Evolutionary conservation across 2,888 invertebrate genomes (phyloP), one percentile per base, ranked within the genome.

Genomic region (Lottia gigantea): DNA sequence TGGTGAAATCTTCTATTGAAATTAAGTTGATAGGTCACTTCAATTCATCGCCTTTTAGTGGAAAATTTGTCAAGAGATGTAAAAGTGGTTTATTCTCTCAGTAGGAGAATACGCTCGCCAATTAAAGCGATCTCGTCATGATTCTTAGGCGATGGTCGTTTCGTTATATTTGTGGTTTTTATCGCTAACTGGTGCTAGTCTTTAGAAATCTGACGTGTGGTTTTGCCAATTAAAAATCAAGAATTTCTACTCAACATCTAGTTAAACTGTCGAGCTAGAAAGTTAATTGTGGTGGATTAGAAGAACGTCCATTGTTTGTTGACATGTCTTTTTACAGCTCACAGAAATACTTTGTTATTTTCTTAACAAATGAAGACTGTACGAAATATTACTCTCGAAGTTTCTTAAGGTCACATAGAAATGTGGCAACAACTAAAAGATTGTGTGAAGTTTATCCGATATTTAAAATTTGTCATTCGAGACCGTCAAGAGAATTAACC

Each of bases 1-100:
- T 23, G 55, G 23, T 23, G 19, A 55, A 55, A 55, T 23, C 23
- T 11, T 55, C 19, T 23, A 55, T 19, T 23, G 55, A 55, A 55
- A 55, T 55, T 55, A 55, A 55, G 19, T 23, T 55, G 55, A 55
- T 55, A 55, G 55, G 55, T 55, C 55, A 55, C 55, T 55, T 55
- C 55, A 55, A 23, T 23, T 55, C 55, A 15, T 6, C 23, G 16
- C 23, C 19, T 23, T 23, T 55, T 23, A 55, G 11, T 23, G 55
- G 55, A 14, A 23, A 40, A 40, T 19, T 19, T 23, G 19, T 55
- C 55, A 55, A 55, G 55, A 14, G 55, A 55, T 23, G 19, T 23
- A 23, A 3, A 23, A 55, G 55, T 55, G 14, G 55, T 55, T 55
- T 55, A 23, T 55, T 55, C 55, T 19, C 55, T 12, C 55, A 8